Conservation (phyloP, 2,113 vertebrate genomes). For the Choloepus hoffmanni region DNA sequence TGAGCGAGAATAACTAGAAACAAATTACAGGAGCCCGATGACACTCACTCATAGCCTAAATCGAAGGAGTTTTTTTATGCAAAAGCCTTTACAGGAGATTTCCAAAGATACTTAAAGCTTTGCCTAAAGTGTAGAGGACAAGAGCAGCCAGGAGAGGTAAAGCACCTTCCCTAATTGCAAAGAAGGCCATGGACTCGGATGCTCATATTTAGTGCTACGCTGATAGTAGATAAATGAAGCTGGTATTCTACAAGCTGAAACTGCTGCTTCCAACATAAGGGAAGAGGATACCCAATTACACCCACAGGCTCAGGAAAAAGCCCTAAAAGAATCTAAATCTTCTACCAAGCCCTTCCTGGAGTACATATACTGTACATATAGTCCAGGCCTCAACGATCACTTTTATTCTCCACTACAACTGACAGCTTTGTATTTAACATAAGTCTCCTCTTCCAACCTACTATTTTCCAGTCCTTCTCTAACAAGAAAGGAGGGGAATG, state of each 20-base stretch:
- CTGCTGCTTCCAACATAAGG: not conserved
- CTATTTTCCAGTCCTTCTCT: slow-evolving; percentile 37
- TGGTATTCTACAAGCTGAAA: not conserved
- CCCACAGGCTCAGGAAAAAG: not conserved
- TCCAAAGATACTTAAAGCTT: not conserved
- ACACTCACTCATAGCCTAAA: not conserved
- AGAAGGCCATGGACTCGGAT: not conserved
- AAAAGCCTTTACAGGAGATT: not conserved
- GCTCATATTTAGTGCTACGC: not conserved
- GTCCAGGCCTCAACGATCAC: not conserved
- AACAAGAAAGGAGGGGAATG: not conserved
- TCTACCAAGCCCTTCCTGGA: not conserved
- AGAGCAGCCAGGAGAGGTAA: not conserved
- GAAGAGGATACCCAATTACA: not conserved
- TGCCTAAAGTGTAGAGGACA: not conserved
- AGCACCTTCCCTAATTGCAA: not conserved
- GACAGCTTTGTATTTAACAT: not conserved
- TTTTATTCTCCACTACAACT: not conserved
- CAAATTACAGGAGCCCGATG: not conserved
- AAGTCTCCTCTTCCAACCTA: not conserved
- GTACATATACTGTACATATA: not conserved
- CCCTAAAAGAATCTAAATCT: not conserved
- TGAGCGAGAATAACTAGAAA: not conserved
- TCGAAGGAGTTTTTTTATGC: not conserved
- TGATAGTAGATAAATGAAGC: not conserved